Evolutionary conservation across 1,140 invertebrate species (phyloP).

Genomic region (Drosophila dunni): DNA sequence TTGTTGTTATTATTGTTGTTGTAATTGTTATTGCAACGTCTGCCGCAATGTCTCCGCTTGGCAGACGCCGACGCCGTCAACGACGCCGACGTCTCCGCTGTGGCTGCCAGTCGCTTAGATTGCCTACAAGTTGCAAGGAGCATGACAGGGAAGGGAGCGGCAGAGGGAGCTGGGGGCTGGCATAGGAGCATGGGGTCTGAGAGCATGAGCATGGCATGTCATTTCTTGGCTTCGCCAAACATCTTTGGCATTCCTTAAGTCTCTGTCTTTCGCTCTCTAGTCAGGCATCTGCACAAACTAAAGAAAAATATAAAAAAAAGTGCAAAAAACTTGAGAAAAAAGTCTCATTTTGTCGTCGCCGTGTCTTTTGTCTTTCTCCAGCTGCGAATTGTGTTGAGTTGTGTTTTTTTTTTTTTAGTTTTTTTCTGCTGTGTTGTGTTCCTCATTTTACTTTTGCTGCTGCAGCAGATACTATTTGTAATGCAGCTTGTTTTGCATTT

Average conservation of each 20-base stretch:
- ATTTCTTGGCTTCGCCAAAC: conserved; percentile 74
- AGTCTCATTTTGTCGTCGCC: conserved; percentile 41
- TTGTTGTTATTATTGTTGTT: conserved; percentile 30
- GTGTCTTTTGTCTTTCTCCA: conserved; percentile 60
- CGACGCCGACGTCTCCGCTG: conserved; percentile 30
- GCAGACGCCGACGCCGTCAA: conserved; percentile 50
- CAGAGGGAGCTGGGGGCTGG: conserved; percentile 3
- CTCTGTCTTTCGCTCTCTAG: conserved; percentile 27
- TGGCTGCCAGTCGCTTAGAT: conserved; percentile 39
- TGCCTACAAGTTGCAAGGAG: conserved; percentile 26
- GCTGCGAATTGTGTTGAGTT: conserved; percentile 19
- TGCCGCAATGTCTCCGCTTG: conserved; percentile 74
- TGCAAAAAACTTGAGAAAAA: background rate
- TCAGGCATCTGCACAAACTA: conserved; percentile 23
- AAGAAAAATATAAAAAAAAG: background rate
- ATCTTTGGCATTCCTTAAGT: conserved; percentile 78
- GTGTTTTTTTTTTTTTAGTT: background rate
- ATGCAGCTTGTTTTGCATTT: conserved; percentile 60
- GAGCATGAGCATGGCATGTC: conserved; percentile 74
- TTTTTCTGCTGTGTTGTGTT: conserved; percentile 43
- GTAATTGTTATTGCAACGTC: conserved; percentile 73
- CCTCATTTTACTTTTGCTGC: conserved; percentile 75
- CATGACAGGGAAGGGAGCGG: background rate
- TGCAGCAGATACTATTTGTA: conserved; percentile 48
- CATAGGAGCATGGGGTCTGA: conserved; percentile 34